Base-by-base conservation (phyloP, 1,140 invertebrate species). In the Charaxes varanes region DNA sequence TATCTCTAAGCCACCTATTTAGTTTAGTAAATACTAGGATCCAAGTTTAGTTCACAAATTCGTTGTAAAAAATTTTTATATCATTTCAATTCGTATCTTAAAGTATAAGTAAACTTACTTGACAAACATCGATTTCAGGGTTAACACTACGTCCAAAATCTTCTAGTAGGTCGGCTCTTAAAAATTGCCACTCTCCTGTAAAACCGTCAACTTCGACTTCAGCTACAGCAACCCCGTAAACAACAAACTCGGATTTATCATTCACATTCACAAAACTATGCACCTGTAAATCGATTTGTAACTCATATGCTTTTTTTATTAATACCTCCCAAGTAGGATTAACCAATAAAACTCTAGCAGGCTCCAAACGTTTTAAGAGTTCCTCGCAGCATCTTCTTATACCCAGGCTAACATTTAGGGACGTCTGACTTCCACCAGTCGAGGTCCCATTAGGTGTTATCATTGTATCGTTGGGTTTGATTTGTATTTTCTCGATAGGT, bases 121-220 rank as follows among this genome's bases (percentile, higher is more conserved):
- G 95, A 15, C 94, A 94, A 28, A 96, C 78, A 69, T 97, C 95
- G 18, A 95, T 85, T 46, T 87, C 67, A 1, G 92, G 93, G 74
- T 87, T 94, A 19, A 94, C 59, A 77, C 91, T 92, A 41, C 87
- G 82, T 5, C 93, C 93, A 7, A 86, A 85, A 65, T 94, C 93
- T 79, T 93, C 89, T 6, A 92, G 62, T 37, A 94, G 62, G 73
- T 94, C 92, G 0, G 92, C 89, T 45, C 92, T 86, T 6, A 79
- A 71, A 7, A 92, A 68, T 47, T 89, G 62, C 44, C 87, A 87
- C 58, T 90, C 88, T 11, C 93, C 93, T 5, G 93, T 94, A 6
- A 95, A 70, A 10, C 93, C 76, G 14, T 41, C 93, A 3, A 94
- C 57, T 71, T 94, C 91, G 0, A 92, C 88, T 82, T 93, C 92